phyloP scores from a whole-genome alignment of 2,797 vertebrate genomes.

The Paramormyrops hopkinsi region DNA sequence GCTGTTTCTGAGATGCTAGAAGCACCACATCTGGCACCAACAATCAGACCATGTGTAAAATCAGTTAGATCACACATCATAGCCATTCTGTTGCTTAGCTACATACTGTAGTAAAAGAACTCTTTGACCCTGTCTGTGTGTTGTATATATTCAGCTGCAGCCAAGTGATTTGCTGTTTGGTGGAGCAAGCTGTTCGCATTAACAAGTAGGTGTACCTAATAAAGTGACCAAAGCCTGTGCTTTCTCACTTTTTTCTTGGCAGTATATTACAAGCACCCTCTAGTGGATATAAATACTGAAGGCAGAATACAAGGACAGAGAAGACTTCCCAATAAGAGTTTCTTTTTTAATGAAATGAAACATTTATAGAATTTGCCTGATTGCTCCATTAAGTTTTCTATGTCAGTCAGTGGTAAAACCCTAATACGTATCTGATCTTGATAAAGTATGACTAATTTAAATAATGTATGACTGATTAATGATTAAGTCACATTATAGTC shows the following conservation, averaged over 20 bases:
- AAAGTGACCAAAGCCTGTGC: conserved; percentile 8
- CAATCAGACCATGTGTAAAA: not conserved
- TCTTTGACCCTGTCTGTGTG: not conserved
- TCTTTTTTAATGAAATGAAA: not conserved
- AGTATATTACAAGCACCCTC: conserved; percentile 63
- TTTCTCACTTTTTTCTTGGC: not conserved
- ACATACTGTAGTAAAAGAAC: not conserved
- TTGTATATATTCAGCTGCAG: not conserved
- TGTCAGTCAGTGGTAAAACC: not conserved
- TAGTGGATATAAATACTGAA: conserved; percentile 53
- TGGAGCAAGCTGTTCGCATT: not conserved
- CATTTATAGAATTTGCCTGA: not conserved
- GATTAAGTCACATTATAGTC: conserved; percentile 8
- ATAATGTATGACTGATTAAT: conserved; percentile 10
- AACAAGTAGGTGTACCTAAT: not conserved
- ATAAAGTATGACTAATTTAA: conserved; percentile 4
- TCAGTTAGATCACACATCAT: not conserved
- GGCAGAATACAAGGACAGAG: not conserved
- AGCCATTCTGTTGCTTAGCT: not conserved
- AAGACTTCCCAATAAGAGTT: not conserved
- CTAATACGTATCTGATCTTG: not conserved
- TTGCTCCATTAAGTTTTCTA: not conserved
- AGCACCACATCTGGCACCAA: not conserved
- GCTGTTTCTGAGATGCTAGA: not conserved
- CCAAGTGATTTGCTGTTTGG: not conserved